Evolutionary conservation across 1,140 invertebrate species (phyloP).

Genomic region (Hestina assimilis): DNA sequence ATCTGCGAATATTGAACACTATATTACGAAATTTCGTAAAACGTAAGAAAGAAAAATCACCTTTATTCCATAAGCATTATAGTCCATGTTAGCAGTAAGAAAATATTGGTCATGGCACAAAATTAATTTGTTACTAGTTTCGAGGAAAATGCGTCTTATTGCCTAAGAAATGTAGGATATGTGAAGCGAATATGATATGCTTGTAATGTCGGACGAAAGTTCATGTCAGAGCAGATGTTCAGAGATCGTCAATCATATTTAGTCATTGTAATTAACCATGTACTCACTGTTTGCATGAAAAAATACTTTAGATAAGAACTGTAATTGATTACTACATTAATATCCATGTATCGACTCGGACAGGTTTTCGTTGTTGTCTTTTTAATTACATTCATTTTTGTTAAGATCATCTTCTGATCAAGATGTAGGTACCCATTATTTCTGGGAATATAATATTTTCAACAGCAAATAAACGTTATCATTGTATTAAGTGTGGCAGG

Average conservation of each 20-base stretch:
- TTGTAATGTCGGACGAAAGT: background rate
- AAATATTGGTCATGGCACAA: background rate
- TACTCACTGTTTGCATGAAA: too few relatives aligned
- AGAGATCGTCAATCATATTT: background rate
- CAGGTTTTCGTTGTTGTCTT: too few relatives aligned
- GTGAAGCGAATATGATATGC: background rate
- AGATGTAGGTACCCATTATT: too few relatives aligned
- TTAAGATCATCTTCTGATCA: too few relatives aligned
- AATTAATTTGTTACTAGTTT: background rate
- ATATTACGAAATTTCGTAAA: background rate
- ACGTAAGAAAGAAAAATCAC: background rate
- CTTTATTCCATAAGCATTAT: background rate
- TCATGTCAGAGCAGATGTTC: background rate
- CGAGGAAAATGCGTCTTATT: background rate
- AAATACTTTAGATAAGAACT: too few relatives aligned
- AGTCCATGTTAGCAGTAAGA: background rate
- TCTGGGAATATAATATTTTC: too few relatives aligned
- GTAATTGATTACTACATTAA: too few relatives aligned
- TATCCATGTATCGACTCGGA: too few relatives aligned
- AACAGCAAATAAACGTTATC: too few relatives aligned
- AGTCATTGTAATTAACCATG: background rate
- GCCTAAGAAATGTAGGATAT: background rate
- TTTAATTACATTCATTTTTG: too few relatives aligned
- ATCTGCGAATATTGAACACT: constrained; percentile 13
- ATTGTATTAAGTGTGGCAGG: too few relatives aligned